Conservation (phyloP, 1,140 invertebrate genomes). For the Calliphora vicina region DNA sequence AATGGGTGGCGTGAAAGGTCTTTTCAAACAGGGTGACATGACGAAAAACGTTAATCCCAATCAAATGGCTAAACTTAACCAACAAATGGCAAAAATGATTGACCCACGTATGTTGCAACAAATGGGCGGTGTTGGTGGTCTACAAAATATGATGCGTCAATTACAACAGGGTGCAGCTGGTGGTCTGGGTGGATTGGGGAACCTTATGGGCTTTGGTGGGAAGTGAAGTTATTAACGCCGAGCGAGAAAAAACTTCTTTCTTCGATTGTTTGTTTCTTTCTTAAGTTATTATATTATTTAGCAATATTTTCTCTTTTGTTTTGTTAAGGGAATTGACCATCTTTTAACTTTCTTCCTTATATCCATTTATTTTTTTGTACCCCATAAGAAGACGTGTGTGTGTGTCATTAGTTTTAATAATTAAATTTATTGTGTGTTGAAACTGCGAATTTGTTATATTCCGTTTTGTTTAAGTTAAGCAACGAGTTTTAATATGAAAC, state of each 20-base stretch:
- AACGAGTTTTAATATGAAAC: neutral
- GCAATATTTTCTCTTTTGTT: constrained; percentile 15
- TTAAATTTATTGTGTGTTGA: neutral
- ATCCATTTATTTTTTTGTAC: neutral
- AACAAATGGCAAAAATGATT: constrained; percentile 99
- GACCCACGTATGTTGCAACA: constrained; percentile 96
- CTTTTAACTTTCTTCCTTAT: neutral
- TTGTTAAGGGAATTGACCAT: constrained; percentile 30
- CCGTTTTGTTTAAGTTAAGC: neutral
- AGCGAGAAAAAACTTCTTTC: neutral
- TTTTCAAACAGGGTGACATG: constrained; percentile 99
- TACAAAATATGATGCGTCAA: constrained; percentile 98
- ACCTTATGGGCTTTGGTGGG: constrained; percentile 75
- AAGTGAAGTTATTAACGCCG: constrained; percentile 46
- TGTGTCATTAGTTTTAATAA: neutral
- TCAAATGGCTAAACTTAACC: constrained; percentile 99
- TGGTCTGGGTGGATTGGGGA: constrained; percentile 67
- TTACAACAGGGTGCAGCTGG: constrained; percentile 89
- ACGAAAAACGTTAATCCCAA: constrained; percentile 97
- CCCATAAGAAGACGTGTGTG: neutral
- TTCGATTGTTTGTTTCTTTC: neutral
- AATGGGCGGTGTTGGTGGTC: constrained; percentile 92
- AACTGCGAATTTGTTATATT: neutral
- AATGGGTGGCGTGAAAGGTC: constrained; percentile 99
- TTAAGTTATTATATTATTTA: constrained; percentile 32